Evolutionary conservation across 2,888 invertebrate species (phyloP).

Genomic region (Torymus texanus): DNA sequence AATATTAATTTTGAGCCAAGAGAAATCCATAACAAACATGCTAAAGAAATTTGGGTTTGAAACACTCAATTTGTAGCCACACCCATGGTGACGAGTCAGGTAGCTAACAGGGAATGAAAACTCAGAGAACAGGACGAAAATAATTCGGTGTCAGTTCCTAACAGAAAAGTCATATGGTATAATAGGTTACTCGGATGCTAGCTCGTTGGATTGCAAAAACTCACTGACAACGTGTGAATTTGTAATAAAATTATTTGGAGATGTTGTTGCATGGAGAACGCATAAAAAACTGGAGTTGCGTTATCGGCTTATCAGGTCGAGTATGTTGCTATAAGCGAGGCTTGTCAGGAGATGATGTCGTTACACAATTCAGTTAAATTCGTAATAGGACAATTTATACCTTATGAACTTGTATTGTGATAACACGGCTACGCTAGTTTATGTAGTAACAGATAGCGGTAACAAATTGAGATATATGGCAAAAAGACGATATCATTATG

Average conservation of each 20-base stretch:
- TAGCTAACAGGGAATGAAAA: background rate
- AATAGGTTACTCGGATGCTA: background rate
- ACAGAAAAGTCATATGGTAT: background rate
- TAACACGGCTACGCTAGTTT: conserved; percentile 58
- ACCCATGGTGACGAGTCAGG: background rate
- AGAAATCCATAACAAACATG: background rate
- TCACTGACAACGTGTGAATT: background rate
- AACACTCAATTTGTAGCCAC: background rate
- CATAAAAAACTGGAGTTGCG: background rate
- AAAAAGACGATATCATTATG: conserved; percentile 50
- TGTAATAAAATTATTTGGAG: background rate
- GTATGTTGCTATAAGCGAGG: conserved; percentile 6
- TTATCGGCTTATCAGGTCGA: background rate
- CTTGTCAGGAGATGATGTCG: background rate
- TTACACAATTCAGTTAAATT: conserved; percentile 2
- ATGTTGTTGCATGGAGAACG: conserved; percentile 1
- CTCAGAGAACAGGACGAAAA: background rate
- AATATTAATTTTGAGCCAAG: too few species aligned
- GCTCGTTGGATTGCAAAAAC: background rate
- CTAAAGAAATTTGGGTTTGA: background rate
- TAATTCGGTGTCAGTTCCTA: background rate
- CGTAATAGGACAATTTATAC: too few species aligned
- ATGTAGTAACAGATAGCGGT: conserved; percentile 39
- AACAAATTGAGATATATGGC: conserved; percentile 51
- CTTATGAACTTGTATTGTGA: conserved; percentile 58